phyloP scores from a whole-genome alignment of 2,888 invertebrate species.

The Agonopterix subpropinquella region DNA sequence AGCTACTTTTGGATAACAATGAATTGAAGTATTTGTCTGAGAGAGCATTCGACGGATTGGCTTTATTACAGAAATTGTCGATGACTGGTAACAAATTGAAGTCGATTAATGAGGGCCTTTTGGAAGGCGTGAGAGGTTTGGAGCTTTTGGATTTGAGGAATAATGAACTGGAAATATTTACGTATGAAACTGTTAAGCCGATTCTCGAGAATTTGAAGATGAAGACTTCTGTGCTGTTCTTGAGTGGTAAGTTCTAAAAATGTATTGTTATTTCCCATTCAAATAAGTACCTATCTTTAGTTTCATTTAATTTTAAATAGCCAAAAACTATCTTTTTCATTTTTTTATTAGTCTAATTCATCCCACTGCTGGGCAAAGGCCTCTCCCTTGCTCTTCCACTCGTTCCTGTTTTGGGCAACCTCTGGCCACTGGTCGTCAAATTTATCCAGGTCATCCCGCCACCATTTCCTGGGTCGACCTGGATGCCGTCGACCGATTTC shows the following conservation, averaged over 20 bases:
- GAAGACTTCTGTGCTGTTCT: slow-evolving; percentile 61
- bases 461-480: too few species aligned
- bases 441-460: too few species aligned
- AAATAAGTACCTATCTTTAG: too few species aligned
- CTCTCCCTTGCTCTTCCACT: too few species aligned
- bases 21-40: slow-evolving; percentile 83
- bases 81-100: slow-evolving; percentile 86
- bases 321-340: too few species aligned
- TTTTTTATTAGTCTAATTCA: too few species aligned
- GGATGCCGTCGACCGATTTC: too few species aligned
- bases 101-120: slow-evolving; percentile 81
- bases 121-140: slow-evolving; percentile 83
- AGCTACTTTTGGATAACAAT: slow-evolving; percentile 82
- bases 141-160: slow-evolving; percentile 86
- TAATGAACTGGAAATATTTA: slow-evolving; percentile 85
- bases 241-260: slow-evolving; percentile 51
- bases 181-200: slow-evolving; percentile 84
- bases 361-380: too few species aligned
- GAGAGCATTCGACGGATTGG: slow-evolving; percentile 85
- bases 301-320: too few species aligned
- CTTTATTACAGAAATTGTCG: slow-evolving; percentile 81
- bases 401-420: too few species aligned
- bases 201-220: slow-evolving; percentile 83
- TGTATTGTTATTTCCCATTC: neutral
- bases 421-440: too few species aligned